Conservation (phyloP, 92 coral and sea anemone genomes). For the Anthopleura xanthogrammica region DNA sequence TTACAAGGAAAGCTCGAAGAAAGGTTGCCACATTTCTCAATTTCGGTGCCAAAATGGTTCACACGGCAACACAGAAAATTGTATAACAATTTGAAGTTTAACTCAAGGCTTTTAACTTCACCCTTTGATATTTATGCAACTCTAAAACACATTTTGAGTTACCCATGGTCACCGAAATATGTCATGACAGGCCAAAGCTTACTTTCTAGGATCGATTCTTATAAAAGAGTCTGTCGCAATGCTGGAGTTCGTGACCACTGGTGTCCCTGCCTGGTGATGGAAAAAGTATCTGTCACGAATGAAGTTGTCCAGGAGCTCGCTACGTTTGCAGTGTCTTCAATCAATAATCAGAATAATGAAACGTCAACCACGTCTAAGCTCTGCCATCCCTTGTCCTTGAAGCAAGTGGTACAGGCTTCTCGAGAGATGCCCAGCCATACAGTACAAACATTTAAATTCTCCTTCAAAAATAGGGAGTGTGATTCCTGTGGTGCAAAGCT, state of each 20-base stretch:
- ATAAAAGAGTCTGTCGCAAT: conserved; percentile 38
- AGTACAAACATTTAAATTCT: conserved; percentile 56
- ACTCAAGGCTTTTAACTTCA: conserved; percentile 46
- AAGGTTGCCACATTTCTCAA: conserved; percentile 52
- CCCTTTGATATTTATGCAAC: conserved; percentile 66
- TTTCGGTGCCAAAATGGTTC: conserved; percentile 56
- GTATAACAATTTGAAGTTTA: conserved; percentile 28
- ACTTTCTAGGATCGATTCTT: conserved; percentile 25
- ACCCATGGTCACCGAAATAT: conserved; percentile 33
- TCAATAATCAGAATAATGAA: conserved; percentile 54
- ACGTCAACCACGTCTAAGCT: conserved; percentile 9
- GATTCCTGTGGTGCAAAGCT: conserved; percentile 58
- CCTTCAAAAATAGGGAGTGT: conserved; percentile 49
- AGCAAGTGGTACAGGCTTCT: conserved; percentile 53
- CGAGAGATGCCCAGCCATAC: conserved; percentile 77
- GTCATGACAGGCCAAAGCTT: conserved; percentile 44
- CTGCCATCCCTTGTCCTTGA: conserved; percentile 55
- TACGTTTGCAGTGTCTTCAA: conserved; percentile 45
- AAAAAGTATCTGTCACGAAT: conserved; percentile 51
- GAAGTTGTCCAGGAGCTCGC: conserved; percentile 50
- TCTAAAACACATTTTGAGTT: conserved; percentile 43
- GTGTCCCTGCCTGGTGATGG: conserved; percentile 63
- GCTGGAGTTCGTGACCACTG: conserved; percentile 55
- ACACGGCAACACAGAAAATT: conserved; percentile 15
- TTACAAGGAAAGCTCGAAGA: conserved; percentile 64